Evolutionary conservation across 92 coral and sea anemone genomes (phyloP), one percentile per base, ranked within the genome.

Genomic region (Diadumene lineata): DNA sequence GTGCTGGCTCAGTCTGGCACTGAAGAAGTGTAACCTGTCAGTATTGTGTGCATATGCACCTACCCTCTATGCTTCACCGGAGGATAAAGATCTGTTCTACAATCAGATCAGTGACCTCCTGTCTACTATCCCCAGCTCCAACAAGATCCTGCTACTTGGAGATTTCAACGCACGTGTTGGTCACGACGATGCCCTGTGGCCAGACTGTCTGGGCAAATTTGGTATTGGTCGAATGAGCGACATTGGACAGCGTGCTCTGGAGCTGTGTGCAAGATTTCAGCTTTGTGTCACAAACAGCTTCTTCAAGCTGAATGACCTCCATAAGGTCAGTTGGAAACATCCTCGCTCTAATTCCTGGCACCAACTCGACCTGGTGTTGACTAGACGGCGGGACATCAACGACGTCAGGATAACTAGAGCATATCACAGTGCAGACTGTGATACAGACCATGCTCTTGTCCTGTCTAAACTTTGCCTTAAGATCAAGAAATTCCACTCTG

Each of bases 341-440:
- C 84, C 77, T 18, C 28, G 92, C 26, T 79, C 92, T n/a, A 83
- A 87, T 33, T 87, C 81, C 19, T 84, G 87, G 85, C 85, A 79
- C 31, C 24, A 53, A 53, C 58, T 53, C 7, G 72, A 84, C 75
- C 24, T 84, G 70, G 26, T 44, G 27, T 46, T 76, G 17, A 72
- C 71, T 75, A 84, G 80, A 46, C 72, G 75, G 23, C 46, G 46
- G 30, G 43, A 72, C 50, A 34, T 72, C 56, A 84, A 84, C 60
- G 26, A 26, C 43, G 43, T 72, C 61, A 15, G 75, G 56, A 71
- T 24, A 62, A 53, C 77, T 38, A 51, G 79, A 33, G 72, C 69
- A 24, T 78, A 55, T 18, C 79, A 73, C 79, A 73, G 79, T 32
- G 69, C 79, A 31, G 69, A 73, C 51, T 73, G 79, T 31, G 73